Percentiles rank a stretch among this genome's conserved stretches.
Evolutionary conservation across 92 coral and sea anemone genomes (phyloP).

Genomic region (Actinostola sp.): DNA sequence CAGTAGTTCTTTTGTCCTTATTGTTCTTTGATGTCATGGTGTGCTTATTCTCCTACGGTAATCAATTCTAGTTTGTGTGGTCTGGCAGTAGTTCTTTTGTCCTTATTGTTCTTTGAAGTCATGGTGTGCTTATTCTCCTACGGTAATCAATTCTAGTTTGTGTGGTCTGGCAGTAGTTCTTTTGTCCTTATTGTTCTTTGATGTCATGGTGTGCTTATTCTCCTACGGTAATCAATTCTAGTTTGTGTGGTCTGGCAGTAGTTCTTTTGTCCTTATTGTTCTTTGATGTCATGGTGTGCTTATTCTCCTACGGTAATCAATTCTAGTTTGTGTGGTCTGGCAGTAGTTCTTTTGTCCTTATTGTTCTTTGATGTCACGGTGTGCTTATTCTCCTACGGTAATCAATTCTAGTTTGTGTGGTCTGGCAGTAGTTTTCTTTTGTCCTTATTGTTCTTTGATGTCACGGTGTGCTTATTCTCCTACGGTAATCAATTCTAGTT

Average conservation of each 20-base stretch:
- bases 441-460: too few relatives aligned
- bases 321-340: neutral
- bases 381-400: too few relatives aligned
- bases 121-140: too few relatives aligned
- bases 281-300: too few relatives aligned
- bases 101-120: neutral
- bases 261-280: neutral
- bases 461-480: too few relatives aligned
- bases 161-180: neutral
- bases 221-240: conserved; percentile 46
- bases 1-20: too few relatives aligned
- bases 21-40: too few relatives aligned
- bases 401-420: neutral
- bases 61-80: neutral
- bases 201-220: too few relatives aligned
- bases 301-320: conserved; percentile 61
- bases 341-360: too few relatives aligned
- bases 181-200: neutral
- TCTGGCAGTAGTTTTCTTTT: neutral
- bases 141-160: conserved; percentile 24
- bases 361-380: too few relatives aligned
- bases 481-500: too few relatives aligned
- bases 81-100: neutral
- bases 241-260: neutral
- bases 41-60: too few relatives aligned